Evolutionary conservation across 2,113 vertebrate genomes (phyloP).

Genomic region (Anhinga anhinga): DNA sequence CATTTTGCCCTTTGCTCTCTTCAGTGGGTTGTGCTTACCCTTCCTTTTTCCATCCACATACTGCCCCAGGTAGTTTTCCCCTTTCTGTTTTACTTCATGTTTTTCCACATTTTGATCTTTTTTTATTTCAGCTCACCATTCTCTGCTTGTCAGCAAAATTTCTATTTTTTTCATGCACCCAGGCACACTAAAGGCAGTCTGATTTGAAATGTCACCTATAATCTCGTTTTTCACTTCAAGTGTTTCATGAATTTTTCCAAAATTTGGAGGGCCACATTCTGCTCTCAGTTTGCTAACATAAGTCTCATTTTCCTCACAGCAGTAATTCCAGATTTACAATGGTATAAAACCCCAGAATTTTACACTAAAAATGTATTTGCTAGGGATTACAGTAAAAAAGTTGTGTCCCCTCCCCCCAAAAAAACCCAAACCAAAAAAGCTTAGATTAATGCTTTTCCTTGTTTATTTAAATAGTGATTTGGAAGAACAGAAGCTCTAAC

Average conservation of each 20-base stretch:
- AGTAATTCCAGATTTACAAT: not conserved
- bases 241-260: not conserved
- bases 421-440: not conserved
- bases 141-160: not conserved
- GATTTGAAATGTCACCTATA: not conserved
- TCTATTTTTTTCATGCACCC: not conserved
- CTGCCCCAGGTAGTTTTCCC: not conserved
- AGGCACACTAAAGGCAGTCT: not conserved
- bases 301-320: not conserved
- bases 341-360: not conserved
- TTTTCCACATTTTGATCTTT: not conserved
- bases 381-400: not conserved
- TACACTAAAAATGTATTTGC: not conserved
- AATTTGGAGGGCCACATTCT: not conserved
- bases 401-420: accelerated
- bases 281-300: not conserved
- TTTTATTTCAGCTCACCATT: not conserved
- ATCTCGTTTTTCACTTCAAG: not conserved
- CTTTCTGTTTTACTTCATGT: not conserved
- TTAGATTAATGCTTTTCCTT: not conserved
- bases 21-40: not conserved
- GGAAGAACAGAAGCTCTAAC: not conserved
- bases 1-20: not conserved
- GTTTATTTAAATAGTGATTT: not conserved
- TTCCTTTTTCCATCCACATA: not conserved